These are phyloP conservation scores for Aphaenogaster ashmeadi DNA, from an alignment of 1,140 invertebrate species.

Conservation along the genomic window DNA sequence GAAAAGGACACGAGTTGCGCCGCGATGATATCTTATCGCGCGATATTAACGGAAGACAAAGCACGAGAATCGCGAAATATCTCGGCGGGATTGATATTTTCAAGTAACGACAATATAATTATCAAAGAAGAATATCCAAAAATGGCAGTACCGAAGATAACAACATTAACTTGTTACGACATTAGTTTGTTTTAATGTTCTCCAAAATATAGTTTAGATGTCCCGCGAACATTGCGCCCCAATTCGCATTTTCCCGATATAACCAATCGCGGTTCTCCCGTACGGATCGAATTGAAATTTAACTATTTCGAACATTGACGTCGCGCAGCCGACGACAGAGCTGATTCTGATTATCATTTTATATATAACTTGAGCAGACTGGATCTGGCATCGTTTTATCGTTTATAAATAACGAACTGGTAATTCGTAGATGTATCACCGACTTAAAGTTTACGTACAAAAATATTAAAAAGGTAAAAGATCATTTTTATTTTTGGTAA, in stretches of 20 bases:
- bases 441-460: too few species aligned
- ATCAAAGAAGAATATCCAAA: neutral
- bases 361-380: neutral
- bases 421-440: neutral
- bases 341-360: neutral
- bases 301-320: neutral
- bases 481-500: neutral
- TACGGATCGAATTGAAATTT: conserved; percentile 8
- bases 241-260: conserved; percentile 24
- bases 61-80: neutral
- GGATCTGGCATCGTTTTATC: neutral
- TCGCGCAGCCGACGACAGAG: too few species aligned
- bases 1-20: neutral
- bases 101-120: neutral
- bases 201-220: neutral
- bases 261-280: neutral
- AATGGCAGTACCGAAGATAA: neutral
- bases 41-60: neutral
- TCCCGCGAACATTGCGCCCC: neutral
- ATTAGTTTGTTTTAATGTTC: neutral
- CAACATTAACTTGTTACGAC: neutral
- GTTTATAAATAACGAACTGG: neutral
- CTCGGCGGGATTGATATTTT: neutral
- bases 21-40: neutral
- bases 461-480: neutral